Conservation (phyloP, 2,113 vertebrate species). For the Anoura caudifer region DNA sequence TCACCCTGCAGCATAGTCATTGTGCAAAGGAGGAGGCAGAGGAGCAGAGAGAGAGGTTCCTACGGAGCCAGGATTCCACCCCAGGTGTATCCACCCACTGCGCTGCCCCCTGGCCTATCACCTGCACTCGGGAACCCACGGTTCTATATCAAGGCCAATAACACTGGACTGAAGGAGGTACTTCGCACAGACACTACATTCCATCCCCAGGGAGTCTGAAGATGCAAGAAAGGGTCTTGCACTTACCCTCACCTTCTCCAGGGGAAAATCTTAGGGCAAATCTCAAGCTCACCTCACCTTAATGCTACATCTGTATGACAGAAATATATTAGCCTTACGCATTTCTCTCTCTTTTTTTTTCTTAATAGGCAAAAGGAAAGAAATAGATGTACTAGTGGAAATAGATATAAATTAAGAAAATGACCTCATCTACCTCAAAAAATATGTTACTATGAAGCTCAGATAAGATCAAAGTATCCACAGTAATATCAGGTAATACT, state of each 20-base stretch:
- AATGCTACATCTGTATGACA: background rate
- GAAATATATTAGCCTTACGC: background rate
- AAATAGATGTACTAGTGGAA: background rate
- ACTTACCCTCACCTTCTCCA: background rate
- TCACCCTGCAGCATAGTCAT: background rate
- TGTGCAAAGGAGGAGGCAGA: background rate
- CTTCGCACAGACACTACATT: too few species aligned
- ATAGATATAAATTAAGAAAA: conserved; percentile 8
- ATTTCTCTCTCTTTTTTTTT: background rate
- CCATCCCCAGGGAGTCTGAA: background rate
- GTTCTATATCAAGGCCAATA: background rate
- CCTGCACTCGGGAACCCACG: background rate
- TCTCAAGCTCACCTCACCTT: background rate
- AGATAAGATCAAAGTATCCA: background rate
- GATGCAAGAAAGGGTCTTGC: background rate
- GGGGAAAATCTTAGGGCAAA: background rate
- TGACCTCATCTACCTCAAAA: background rate
- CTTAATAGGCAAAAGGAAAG: background rate
- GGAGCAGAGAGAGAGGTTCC: background rate
- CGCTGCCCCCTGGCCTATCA: background rate
- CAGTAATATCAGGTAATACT: background rate
- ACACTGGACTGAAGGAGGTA: background rate
- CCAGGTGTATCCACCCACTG: background rate
- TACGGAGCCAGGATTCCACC: background rate
- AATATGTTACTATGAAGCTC: background rate